Conservation (phyloP, 1,140 invertebrate species). For the Drosophila bocqueti region DNA sequence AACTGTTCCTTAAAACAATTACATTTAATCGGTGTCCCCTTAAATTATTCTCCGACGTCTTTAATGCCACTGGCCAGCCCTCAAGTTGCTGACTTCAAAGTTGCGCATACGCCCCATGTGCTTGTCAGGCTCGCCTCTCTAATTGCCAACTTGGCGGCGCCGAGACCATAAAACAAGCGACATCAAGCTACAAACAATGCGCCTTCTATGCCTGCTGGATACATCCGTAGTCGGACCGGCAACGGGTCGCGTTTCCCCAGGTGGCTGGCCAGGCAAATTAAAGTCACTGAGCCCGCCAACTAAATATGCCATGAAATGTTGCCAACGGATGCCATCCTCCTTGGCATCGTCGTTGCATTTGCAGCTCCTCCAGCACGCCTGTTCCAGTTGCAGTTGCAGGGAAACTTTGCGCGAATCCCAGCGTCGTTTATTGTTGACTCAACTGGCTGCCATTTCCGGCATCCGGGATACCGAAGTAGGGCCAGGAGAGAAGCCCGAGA, state of each 20-base stretch:
- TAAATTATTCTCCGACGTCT: constrained; percentile 1
- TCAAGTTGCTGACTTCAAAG: constrained; percentile 16
- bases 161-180: constrained; percentile 42
- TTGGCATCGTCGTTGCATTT: constrained; percentile 25
- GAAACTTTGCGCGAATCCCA: constrained; percentile 63
- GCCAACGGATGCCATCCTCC: constrained; percentile 64
- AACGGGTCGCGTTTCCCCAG: constrained; percentile 37
- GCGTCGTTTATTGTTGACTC: constrained; percentile 77
- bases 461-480: constrained; percentile 38
- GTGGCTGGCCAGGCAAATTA: constrained; percentile 67
- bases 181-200: constrained; percentile 47
- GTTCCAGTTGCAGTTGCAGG: constrained; percentile 7
- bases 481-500: background rate
- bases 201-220: constrained; percentile 28
- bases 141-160: constrained; percentile 56
- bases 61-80: background rate
- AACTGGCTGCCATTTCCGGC: constrained; percentile 65
- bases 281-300: constrained; percentile 68
- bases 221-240: constrained; percentile 29
- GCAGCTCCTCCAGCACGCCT: constrained; percentile 6
- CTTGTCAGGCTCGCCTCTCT: constrained; percentile 30
- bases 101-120: constrained; percentile 61
- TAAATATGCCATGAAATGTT: constrained; percentile 72
- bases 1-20: background rate
- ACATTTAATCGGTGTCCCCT: background rate